Evolutionary conservation across 2,888 invertebrate species (phyloP), one percentile per base, ranked within the genome.

Genomic region (Tetrapedia diversipes): DNA sequence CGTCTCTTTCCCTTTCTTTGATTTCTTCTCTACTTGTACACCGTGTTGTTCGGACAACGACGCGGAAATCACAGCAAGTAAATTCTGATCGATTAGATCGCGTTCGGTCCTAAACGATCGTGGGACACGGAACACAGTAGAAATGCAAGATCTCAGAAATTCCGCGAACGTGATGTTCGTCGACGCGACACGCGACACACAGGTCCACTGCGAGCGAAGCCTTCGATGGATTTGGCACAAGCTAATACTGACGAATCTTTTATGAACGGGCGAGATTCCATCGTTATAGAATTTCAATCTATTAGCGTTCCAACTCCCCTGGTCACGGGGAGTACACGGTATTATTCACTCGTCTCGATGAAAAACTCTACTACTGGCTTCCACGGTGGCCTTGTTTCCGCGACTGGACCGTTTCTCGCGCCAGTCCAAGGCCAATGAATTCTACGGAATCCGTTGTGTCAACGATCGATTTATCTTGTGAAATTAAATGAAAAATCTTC

Each of bases 201-300:
- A 34, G 60, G 8, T 60, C 32, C 51, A 43, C 51, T 27, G 32
- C 57, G 29, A 8, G 41, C 59, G 45, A 59, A 47, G 65, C 51
- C 37, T 63, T 57, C 63, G 67, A 69, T 59, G 56, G 37, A 64
- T 83, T 84, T 85, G 84, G 84, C 84, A 85, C 85, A 53, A 65
- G 69, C 56, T 84, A 82, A 85, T 85, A 85, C 80, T 82, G 72
- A 53, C 47, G 32, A 51, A 39, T 72, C 67, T 19, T 60, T 47
- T 29, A 69, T 24, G 67, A 43, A 68, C 29, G 54, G 59, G 66
- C 76, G 57, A 68, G 53, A 47, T 47, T 64, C 57, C 77, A 81
- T 83, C 56, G 65, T 76, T 34, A 22, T 4, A 14, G 24, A 4
- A 54, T 39, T 24, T 32, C 43, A 37, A 45, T 16, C n/a, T 54